phyloP scores from a whole-genome alignment of 2,888 invertebrate genomes.

The Melanargia galathea region DNA sequence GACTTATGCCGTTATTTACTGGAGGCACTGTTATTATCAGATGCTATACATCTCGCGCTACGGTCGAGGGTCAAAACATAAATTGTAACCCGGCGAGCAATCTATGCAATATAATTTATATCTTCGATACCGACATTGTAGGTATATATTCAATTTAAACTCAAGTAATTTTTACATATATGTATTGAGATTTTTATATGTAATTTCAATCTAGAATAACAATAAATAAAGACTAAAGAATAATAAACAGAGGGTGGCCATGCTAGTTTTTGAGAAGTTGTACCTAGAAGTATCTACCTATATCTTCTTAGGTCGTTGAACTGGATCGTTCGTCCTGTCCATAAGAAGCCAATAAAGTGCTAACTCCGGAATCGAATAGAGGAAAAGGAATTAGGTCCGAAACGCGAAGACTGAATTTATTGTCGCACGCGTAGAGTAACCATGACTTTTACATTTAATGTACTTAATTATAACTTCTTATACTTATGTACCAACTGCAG shows the following conservation, averaged over 20 bases:
- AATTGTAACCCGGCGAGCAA: constrained; percentile 61
- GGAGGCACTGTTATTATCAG: constrained; percentile 61
- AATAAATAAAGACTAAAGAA: too few species aligned
- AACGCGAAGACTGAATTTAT: constrained; percentile 46
- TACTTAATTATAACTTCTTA: not conserved
- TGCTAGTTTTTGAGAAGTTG: too few species aligned
- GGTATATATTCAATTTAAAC: constrained; percentile 36
- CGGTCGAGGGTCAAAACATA: constrained; percentile 57
- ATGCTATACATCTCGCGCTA: constrained; percentile 64
- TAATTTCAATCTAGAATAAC: too few species aligned
- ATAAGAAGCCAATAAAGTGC: constrained; percentile 40
- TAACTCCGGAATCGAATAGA: constrained; percentile 40
- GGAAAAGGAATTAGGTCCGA: constrained; percentile 44
- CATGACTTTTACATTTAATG: constrained; percentile 27
- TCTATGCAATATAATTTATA: constrained; percentile 54
- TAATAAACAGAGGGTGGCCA: too few species aligned
- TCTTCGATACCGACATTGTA: constrained; percentile 39
- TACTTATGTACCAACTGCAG: too few species aligned
- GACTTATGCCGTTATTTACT: too few species aligned
- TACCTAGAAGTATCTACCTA: too few species aligned
- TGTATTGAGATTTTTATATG: too few species aligned
- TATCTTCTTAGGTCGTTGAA: constrained; percentile 24
- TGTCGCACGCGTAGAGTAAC: constrained; percentile 40
- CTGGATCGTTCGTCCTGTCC: constrained; percentile 34
- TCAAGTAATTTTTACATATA: constrained; percentile 25